These are phyloP conservation scores for Corythoichthys intestinalis DNA, from an alignment of 2,113 vertebrate genomes.

Conservation along the genomic window DNA sequence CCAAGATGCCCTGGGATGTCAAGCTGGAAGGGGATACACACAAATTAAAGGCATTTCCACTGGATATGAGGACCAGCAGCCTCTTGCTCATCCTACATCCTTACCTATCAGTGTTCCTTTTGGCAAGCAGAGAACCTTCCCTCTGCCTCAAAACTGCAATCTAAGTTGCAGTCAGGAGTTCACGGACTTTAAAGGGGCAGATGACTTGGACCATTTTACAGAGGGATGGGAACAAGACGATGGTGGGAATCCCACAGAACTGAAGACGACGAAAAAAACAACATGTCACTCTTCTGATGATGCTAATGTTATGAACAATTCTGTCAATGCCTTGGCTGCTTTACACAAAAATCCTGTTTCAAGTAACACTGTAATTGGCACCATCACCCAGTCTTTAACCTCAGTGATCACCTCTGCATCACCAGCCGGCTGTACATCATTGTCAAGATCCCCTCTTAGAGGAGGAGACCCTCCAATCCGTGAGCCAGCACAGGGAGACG, in stretches of 20 bases:
- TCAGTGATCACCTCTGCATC: constrained; percentile 21
- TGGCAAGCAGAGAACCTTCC: constrained; percentile 32
- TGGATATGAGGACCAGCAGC: constrained; percentile 42
- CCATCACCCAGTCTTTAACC: constrained; percentile 28
- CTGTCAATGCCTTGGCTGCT: constrained; percentile 20
- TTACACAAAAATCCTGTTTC: constrained; percentile 30
- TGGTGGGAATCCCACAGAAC: constrained; percentile 10
- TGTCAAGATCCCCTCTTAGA: constrained; percentile 19
- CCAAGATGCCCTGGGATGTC: constrained; percentile 58
- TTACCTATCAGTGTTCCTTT: constrained; percentile 34
- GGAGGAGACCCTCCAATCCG: constrained; percentile 62
- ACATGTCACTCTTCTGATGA: constrained; percentile 18
- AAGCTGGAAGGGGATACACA: constrained; percentile 36
- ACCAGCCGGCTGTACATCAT: constrained; percentile 6
- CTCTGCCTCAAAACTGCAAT: constrained; percentile 24
- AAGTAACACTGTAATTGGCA: constrained; percentile 30
- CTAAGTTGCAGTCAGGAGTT: constrained; percentile 78
- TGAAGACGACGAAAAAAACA: constrained; percentile 15
- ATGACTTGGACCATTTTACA: constrained; percentile 75
- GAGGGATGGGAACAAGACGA: constrained; percentile 36
- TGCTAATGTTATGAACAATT: constrained; percentile 11
- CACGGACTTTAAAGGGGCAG: constrained; percentile 91
- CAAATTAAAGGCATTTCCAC: constrained; percentile 77
- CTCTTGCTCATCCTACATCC: constrained; percentile 28
- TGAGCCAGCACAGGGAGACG: constrained; percentile 64